Percentiles rank a stretch among this genome's conserved stretches.
These are phyloP conservation scores for Cecidostiba fungosa DNA, from an alignment of 2,888 invertebrate species.

Conservation along the genomic window DNA sequence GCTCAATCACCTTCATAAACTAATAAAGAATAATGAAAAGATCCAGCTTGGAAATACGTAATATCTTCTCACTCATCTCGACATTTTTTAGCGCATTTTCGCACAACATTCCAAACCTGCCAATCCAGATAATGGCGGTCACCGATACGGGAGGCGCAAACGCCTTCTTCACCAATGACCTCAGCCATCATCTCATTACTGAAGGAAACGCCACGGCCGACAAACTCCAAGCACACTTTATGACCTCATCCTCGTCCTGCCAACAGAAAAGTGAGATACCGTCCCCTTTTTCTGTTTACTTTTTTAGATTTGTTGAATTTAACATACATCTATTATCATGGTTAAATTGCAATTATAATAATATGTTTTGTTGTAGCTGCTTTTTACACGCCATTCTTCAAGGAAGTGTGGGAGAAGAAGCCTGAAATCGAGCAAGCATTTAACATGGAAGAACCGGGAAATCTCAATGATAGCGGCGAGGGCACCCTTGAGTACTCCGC, in stretches of 20 bases:
- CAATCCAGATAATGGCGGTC: constrained; percentile 96
- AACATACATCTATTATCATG: neutral
- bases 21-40: constrained; percentile 46
- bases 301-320: neutral
- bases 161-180: constrained; percentile 94
- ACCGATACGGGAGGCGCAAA: constrained; percentile 94
- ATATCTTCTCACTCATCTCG: neutral
- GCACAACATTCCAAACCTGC: constrained; percentile 94
- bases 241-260: constrained; percentile 92
- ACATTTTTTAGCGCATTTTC: constrained; percentile 89
- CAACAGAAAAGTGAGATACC: constrained; percentile 89
- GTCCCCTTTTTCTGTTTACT: constrained; percentile 30
- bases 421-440: constrained; percentile 96
- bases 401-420: constrained; percentile 97
- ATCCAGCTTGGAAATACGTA: neutral
- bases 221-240: constrained; percentile 93
- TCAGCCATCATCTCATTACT: constrained; percentile 94
- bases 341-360: neutral
- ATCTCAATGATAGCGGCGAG: constrained; percentile 85
- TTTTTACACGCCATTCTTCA: constrained; percentile 97
- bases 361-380: constrained; percentile 85
- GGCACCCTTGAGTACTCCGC: constrained; percentile 84
- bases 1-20: constrained; percentile 12
- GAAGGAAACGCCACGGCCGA: constrained; percentile 97
- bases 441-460: constrained; percentile 89